Conservation (phyloP, 2,888 invertebrate genomes). For the Molanna angustata region DNA sequence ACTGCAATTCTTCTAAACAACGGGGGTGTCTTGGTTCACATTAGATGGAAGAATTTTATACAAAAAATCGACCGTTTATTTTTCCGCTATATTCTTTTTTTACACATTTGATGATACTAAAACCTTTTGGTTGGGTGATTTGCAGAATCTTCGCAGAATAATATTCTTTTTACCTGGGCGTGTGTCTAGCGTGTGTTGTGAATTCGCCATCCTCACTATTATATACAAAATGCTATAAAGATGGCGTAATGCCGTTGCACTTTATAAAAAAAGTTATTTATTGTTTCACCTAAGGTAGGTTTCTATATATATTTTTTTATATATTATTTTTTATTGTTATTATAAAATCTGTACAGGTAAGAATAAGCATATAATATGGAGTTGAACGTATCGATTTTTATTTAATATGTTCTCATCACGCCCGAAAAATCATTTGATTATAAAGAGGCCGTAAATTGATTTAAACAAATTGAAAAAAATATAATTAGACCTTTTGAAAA, state of each 20-base stretch:
- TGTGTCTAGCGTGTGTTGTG: constrained; percentile 26
- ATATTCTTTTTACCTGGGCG: constrained; percentile 27
- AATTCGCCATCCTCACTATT: background rate
- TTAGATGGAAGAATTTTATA: constrained; percentile 22
- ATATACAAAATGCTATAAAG: background rate
- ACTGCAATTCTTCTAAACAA: constrained; percentile 12
- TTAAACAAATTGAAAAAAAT: too few relatives aligned
- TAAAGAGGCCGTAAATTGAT: too few relatives aligned
- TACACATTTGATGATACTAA: too few relatives aligned
- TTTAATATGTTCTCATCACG: too few relatives aligned
- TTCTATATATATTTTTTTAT: too few relatives aligned
- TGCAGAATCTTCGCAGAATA: constrained; percentile 25
- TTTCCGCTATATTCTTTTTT: constrained; percentile 29
- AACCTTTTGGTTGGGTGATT: too few relatives aligned
- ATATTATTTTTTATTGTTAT: too few relatives aligned
- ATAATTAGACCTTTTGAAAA: too few relatives aligned
- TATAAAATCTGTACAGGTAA: too few relatives aligned
- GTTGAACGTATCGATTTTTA: too few relatives aligned
- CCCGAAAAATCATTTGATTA: too few relatives aligned
- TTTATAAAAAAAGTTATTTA: background rate
- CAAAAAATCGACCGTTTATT: constrained; percentile 31
- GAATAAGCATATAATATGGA: too few relatives aligned
- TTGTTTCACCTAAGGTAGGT: background rate
- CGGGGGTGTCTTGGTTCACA: constrained; percentile 28
- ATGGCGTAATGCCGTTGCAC: background rate